phyloP scores from a whole-genome alignment of 2,888 invertebrate genomes.

The Aporophyla nigra region DNA sequence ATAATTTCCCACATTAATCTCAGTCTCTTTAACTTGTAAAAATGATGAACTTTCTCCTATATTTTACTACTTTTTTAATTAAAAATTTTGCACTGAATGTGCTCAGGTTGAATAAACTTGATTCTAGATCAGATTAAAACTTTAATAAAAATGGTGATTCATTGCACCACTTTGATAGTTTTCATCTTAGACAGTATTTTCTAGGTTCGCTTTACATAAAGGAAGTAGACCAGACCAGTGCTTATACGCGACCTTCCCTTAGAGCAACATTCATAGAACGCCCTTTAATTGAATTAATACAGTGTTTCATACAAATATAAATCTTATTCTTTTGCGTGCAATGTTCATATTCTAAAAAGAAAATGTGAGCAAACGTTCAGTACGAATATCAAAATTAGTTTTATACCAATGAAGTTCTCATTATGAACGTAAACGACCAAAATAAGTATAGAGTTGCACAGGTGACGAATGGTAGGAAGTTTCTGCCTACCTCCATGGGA shows the following conservation, averaged over 20 bases:
- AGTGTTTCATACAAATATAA: not conserved
- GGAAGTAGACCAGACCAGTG: not conserved
- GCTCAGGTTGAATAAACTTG: constrained; percentile 36
- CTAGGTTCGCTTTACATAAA: constrained; percentile 11
- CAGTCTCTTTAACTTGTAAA: constrained; percentile 12
- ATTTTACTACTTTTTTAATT: constrained; percentile 25
- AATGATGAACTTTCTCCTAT: constrained; percentile 40
- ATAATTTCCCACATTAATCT: constrained; percentile 49
- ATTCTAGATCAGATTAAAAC: constrained; percentile 29
- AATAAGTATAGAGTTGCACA: not conserved
- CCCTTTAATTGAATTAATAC: not conserved
- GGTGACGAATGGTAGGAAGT: too few species aligned
- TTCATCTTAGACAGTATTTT: constrained; percentile 13
- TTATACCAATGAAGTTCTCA: not conserved
- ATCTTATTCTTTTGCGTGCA: not conserved
- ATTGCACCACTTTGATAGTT: constrained; percentile 7
- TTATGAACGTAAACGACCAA: not conserved
- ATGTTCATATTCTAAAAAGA: not conserved
- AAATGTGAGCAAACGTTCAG: not conserved
- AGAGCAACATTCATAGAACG: not conserved
- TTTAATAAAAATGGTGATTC: constrained; percentile 23
- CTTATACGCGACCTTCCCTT: constrained; percentile 4
- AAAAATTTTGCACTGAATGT: constrained; percentile 32
- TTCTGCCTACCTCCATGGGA: not conserved
- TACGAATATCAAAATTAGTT: not conserved